These are phyloP conservation scores for Seira musarum DNA, from an alignment of 2,888 invertebrate species.

Conservation along the genomic window DNA sequence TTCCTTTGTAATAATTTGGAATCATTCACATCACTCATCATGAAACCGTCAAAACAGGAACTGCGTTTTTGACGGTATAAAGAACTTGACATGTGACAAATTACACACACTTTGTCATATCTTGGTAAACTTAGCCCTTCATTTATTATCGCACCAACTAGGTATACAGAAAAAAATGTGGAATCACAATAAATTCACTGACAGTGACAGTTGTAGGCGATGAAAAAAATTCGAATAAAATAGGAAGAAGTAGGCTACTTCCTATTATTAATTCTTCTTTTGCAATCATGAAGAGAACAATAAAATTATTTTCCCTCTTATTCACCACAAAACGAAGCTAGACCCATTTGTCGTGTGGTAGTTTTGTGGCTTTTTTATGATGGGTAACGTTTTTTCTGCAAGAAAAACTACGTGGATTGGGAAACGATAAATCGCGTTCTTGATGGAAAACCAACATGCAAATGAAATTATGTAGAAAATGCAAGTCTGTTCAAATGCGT, in stretches of 20 bases:
- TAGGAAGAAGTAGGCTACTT: constrained; percentile 38
- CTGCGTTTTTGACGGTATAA: background rate
- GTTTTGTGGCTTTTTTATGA: constrained; percentile 4
- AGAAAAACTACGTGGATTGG: no score
- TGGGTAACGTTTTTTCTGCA: background rate
- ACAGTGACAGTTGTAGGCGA: constrained; percentile 4
- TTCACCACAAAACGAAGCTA: constrained; percentile 4
- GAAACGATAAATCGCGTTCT: background rate
- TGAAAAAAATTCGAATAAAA: constrained; percentile 14
- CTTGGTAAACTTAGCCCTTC: background rate
- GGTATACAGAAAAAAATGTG: no score
- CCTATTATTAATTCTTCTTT: constrained; percentile 14
- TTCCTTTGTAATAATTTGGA: background rate
- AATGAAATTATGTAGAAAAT: background rate
- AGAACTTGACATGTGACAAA: constrained; percentile 31
- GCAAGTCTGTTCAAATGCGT: background rate
- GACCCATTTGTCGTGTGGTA: background rate
- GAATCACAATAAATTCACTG: background rate
- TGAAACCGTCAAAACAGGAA: background rate
- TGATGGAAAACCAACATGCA: constrained; percentile 3
- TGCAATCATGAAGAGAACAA: no score
- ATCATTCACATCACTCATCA: background rate
- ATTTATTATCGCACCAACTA: no score
- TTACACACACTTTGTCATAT: constrained; percentile 6
- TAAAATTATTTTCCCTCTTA: no score